phyloP scores from a whole-genome alignment of 2,888 invertebrate species.

The Pseudanteris insignis region DNA sequence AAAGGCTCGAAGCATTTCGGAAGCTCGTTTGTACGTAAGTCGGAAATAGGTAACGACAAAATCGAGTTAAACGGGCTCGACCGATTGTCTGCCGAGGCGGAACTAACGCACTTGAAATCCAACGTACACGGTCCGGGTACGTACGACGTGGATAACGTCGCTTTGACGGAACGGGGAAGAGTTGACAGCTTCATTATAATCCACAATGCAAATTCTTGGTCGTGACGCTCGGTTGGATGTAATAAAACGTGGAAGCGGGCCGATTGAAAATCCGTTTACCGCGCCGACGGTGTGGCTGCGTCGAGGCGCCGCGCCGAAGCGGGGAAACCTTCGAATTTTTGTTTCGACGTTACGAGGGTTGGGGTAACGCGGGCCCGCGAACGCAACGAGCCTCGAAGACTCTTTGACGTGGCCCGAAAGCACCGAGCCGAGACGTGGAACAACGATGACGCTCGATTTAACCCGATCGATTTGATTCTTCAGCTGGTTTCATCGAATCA shows the following conservation, averaged over 20 bases:
- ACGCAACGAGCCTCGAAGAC: too few species aligned
- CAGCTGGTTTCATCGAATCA: too few species aligned
- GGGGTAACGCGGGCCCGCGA: too few species aligned
- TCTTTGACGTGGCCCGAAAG: too few species aligned
- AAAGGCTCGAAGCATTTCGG: constrained; percentile 3
- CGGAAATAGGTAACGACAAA: constrained; percentile 45
- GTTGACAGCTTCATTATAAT: constrained; percentile 46
- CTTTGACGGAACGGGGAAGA: constrained; percentile 9
- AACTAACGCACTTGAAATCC: constrained; percentile 42
- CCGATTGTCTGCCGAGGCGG: constrained; percentile 44
- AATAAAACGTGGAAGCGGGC: constrained; percentile 36
- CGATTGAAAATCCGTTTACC: constrained; percentile 42
- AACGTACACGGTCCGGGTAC: constrained; percentile 10
- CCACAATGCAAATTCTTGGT: constrained; percentile 40
- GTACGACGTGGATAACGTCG: background rate
- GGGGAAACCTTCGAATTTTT: too few species aligned
- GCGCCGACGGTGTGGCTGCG: constrained; percentile 23
- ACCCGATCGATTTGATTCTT: too few species aligned
- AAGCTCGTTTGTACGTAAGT: too few species aligned
- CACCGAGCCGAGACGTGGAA: too few species aligned
- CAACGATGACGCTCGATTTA: too few species aligned
- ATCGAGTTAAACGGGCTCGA: constrained; percentile 45
- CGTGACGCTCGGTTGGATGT: constrained; percentile 26
- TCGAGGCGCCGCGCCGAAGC: too few species aligned
- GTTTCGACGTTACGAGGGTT: too few species aligned